A percentile compares a stretch with the other conserved stretches of the same genome.
Evolutionary conservation across 2,113 vertebrate genomes (phyloP).

Genomic region (Brachirus orientalis): DNA sequence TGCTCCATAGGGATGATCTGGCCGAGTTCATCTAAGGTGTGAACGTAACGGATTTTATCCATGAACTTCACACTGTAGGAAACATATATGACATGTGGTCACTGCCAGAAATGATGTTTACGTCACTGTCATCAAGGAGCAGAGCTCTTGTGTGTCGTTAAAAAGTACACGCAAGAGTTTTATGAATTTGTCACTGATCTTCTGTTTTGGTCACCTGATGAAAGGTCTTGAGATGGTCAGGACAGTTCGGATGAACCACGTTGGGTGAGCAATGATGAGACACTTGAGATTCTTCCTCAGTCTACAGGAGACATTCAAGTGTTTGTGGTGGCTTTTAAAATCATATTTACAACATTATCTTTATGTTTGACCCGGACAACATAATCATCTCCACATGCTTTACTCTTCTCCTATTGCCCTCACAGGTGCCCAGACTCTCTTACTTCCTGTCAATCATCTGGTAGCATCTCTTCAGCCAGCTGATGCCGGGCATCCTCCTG

Average conservation of each 20-base stretch:
- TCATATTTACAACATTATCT: not conserved
- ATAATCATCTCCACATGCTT: not conserved
- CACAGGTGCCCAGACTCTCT: not conserved
- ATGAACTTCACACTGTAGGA: constrained; percentile 90
- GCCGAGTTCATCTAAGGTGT: constrained; percentile 90
- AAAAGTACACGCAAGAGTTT: too few relatives aligned
- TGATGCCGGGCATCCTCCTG: constrained; percentile 93
- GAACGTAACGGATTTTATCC: constrained; percentile 92
- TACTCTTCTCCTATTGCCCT: not conserved
- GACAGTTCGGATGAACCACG: constrained; percentile 96
- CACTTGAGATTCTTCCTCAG: constrained; percentile 95
- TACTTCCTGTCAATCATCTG: constrained; percentile 99
- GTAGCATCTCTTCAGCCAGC: constrained; percentile 98
- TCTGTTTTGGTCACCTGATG: constrained; percentile 85
- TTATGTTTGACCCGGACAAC: not conserved
- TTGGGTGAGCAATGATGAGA: constrained; percentile 92
- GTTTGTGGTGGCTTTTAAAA: not conserved
- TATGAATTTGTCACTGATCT: not conserved
- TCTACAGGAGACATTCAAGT: constrained; percentile 77
- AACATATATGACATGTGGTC: too few relatives aligned
- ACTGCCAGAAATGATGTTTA: too few relatives aligned
- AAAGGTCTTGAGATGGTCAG: constrained; percentile 94
- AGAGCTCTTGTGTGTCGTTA: too few relatives aligned
- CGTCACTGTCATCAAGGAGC: too few relatives aligned
- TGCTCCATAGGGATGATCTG: constrained; percentile 95